Evolutionary conservation across 2,113 vertebrate species (phyloP), one percentile per base, ranked within the genome.

Genomic region (Girardinichthys multiradiatus): DNA sequence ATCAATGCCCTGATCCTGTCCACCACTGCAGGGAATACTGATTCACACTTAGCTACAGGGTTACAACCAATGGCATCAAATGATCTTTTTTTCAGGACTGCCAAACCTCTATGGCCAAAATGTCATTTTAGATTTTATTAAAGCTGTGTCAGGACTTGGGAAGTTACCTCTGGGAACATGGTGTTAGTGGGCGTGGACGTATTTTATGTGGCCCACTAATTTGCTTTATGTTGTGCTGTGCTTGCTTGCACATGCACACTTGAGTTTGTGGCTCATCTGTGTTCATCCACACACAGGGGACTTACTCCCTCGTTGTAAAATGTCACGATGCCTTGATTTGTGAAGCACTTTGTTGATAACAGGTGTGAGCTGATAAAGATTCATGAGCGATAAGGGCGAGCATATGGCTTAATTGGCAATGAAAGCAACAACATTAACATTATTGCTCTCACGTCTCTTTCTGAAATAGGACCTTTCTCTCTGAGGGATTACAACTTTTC

Each of bases 261-360:
- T 65, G 27, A 77, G 70, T 70, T 65, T 66, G 14, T 88, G 90
- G 91, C 79, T 91, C 87, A 90, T 82, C 70, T 63, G 48, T 70
- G 70, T 61, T 70, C 21, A 28, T 24, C 64, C 70, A 11, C 72
- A 76, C 81, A 69, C 81, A 1, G 15, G 81, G 72, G 85, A 87
- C 58, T 39, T 54, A 15, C 78, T 80, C 72, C 70, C 70, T 62
- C 1, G 17, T 14, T 66, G 64, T 62, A 54, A 30, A 54, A 28
- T 61, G 65, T 42, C 67, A 68, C 42, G 85, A 87, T 57, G 69
- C 81, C 61, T 61, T 64, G 11, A 26, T 62, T 57, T 26, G 15
- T 89, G 89, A 90, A 64, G 78, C 86, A 70, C 70, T 28, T 62
- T 63, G 76, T 62, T 82, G 54, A 78, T 84, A 80, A 84, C 86